A percentile compares a stretch with the other conserved stretches of the same genome.
Conservation (phyloP, 1,140 invertebrate genomes). For the Cyrtorhinus lividipennis region DNA sequence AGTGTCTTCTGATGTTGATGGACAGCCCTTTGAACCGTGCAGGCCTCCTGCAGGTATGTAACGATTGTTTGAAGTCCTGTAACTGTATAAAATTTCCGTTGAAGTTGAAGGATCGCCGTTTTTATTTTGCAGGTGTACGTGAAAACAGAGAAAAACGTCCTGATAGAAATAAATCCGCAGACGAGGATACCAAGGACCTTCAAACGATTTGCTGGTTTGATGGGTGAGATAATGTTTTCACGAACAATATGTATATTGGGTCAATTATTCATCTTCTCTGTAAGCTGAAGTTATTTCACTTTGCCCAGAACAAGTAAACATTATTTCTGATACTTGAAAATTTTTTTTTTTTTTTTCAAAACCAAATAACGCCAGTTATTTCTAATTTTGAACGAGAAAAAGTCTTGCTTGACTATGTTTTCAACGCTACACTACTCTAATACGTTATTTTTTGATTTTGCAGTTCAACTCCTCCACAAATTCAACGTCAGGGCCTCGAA, state of each 20-base stretch:
- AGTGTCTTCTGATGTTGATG: constrained; percentile 89
- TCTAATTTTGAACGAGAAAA: too few relatives aligned
- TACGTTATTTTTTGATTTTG: constrained; percentile 27
- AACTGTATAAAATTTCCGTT: neutral
- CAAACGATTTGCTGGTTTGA: constrained; percentile 93
- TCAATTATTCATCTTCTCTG: constrained; percentile 12
- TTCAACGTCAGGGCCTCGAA: constrained; percentile 81
- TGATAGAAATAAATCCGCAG: constrained; percentile 97
- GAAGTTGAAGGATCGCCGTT: neutral
- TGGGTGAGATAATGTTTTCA: constrained; percentile 53
- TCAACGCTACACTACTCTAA: too few relatives aligned
- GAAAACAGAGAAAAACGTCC: constrained; percentile 88
- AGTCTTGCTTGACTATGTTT: too few relatives aligned
- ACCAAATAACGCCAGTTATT: too few relatives aligned
- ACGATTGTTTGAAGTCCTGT: neutral
- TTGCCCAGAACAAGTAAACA: too few relatives aligned
- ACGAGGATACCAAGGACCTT: constrained; percentile 96
- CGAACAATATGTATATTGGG: too few relatives aligned
- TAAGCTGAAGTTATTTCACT: neutral
- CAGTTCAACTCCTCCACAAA: constrained; percentile 94
- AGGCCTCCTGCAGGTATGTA: constrained; percentile 51
- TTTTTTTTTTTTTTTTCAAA: too few relatives aligned
- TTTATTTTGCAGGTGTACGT: constrained; percentile 59
- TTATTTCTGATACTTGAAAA: too few relatives aligned
- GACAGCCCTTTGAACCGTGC: constrained; percentile 91